Evolutionary conservation across 2,797 vertebrate genomes (phyloP), one percentile per base, ranked within the genome.

Genomic region (Myripristis jacobus): DNA sequence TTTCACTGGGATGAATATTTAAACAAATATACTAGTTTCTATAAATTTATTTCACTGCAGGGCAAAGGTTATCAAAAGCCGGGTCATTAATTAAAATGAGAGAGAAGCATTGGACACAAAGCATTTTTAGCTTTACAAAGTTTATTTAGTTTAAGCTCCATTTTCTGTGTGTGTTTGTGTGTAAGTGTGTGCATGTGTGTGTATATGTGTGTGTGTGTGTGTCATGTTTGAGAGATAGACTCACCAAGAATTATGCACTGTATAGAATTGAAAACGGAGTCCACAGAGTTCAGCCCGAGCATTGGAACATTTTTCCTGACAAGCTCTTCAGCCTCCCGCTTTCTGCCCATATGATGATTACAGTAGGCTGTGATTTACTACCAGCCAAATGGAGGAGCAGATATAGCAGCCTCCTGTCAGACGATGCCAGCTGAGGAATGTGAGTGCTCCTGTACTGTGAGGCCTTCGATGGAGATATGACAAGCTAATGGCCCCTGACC

Each of bases 391-490:
- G 48, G 48, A 77, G 48, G 34, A 71, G 68, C 38, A 73, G 70
- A 57, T 73, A 47, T 31, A 58, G 70, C 69, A 38, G 38, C 36
- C 43, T 63, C 60, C 64, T 62, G 71, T 74, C 75, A 78, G 68
- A 67, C 31, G 1, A 18, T 69, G 73, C 77, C 83, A 74, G 63
- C 76, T 64, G 81, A 84, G 81, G 83, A 87, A 87, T 80, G 82
- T 65, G 80, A 78, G 58, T 10, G 44, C 70, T 36, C 46, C 69
- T 24, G 60, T 21, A 13, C 44, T 2, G 34, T 66, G 41, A 77
- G 79, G 93, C 91, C 86, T 67, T 88, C 92, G 94, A 95, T 94
- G 94, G 92, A 95, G 94, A 96, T 94, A 80, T 83, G 86, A 86
- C 79, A 65, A 80, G 71, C 68, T 87, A 82, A 84, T 84, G 65